A percentile compares a stretch with the other conserved stretches of the same genome.
phyloP scores from a whole-genome alignment of 2,888 invertebrate species.

The Rhabditoides inermis region DNA sequence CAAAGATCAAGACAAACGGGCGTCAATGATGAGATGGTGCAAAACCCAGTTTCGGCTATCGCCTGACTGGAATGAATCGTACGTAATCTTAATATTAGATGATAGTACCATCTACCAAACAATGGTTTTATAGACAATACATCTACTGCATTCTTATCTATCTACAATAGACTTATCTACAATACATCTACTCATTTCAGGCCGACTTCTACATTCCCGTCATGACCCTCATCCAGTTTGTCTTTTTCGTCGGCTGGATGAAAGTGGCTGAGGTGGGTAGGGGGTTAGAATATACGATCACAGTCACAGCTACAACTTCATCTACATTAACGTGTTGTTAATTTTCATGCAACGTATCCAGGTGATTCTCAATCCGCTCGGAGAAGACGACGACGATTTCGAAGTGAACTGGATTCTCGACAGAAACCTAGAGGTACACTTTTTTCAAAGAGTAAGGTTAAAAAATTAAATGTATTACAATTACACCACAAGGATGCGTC shows the following conservation, averaged over 20 bases:
- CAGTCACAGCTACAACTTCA: background rate
- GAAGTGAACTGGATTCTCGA: slow-evolving; percentile 47
- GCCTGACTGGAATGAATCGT: no score
- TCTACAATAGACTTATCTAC: no score
- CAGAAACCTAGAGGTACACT: slow-evolving; percentile 37
- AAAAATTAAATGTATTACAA: no score
- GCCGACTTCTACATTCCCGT: slow-evolving; percentile 44
- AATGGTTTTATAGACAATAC: no score
- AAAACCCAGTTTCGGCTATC: no score
- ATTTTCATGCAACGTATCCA: slow-evolving; percentile 10
- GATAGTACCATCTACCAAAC: no score
- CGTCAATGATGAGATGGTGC: no score
- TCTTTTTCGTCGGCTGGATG: slow-evolving; percentile 49
- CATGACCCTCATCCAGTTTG: slow-evolving; percentile 47
- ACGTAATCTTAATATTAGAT: no score
- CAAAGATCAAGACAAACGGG: no score
- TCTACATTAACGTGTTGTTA: background rate
- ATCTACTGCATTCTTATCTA: no score
- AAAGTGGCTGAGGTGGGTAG: slow-evolving; percentile 39
- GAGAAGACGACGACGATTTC: slow-evolving; percentile 46
- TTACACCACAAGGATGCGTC: no score
- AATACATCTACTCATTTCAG: slow-evolving; percentile 8
- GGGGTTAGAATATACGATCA: background rate
- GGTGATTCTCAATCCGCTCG: slow-evolving; percentile 41
- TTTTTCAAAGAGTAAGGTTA: no score